These are phyloP conservation scores for Solenopsis invicta DNA, from an alignment of 1,140 invertebrate species.

Conservation along the genomic window DNA sequence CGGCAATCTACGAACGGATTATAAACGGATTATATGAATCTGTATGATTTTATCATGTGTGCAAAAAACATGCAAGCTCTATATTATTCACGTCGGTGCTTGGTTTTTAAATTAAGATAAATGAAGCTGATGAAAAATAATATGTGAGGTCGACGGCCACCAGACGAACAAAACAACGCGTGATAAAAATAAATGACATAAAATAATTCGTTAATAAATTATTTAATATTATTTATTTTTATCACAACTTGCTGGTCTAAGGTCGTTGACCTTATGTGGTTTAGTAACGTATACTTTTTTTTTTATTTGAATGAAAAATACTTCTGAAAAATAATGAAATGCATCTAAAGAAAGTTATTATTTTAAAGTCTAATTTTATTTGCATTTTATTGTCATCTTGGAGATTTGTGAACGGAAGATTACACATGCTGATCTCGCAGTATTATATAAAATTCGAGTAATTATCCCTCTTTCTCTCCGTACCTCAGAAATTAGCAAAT, in stretches of 20 bases:
- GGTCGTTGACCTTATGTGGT: no score
- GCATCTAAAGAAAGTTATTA: not conserved
- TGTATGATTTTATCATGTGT: not conserved
- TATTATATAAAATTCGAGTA: slow-evolving; percentile 20
- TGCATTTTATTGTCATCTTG: not conserved
- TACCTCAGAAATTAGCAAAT: slow-evolving; percentile 17
- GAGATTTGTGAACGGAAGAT: not conserved
- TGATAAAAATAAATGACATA: no score
- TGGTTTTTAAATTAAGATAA: not conserved
- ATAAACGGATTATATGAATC: not conserved
- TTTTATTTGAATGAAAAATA: no score
- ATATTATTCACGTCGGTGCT: not conserved
- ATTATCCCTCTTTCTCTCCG: not conserved
- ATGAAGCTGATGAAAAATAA: not conserved
- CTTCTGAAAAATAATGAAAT: not conserved
- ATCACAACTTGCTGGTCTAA: no score
- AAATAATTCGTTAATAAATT: no score
- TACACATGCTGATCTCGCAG: not conserved
- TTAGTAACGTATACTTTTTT: no score
- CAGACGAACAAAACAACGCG: no score
- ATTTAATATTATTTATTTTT: no score
- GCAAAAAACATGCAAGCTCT: not conserved
- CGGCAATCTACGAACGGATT: not conserved
- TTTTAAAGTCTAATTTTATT: not conserved
- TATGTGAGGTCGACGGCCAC: not conserved